Percentiles rank a stretch among this genome's conserved stretches.
These are phyloP conservation scores for Tanytarsus gracilentus DNA, from an alignment of 2,888 invertebrate species.

Conservation along the genomic window DNA sequence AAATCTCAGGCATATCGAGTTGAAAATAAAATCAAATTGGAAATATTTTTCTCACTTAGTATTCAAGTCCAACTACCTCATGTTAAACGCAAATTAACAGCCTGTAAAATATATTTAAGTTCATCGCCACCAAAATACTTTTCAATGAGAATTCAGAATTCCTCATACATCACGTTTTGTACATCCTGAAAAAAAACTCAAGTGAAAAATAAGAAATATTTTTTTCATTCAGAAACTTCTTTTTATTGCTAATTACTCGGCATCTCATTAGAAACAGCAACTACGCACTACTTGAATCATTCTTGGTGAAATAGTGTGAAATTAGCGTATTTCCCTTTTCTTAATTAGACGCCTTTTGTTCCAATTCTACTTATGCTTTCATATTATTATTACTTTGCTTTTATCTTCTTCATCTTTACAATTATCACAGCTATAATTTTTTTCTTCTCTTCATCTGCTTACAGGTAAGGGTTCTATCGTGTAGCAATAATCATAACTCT, in stretches of 20 bases:
- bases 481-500: constrained; percentile 1
- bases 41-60: too few species aligned
- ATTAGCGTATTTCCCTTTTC: constrained; percentile 7
- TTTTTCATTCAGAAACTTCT: constrained; percentile 13
- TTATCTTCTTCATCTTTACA: constrained; percentile 18
- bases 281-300: not conserved
- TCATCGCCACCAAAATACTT: too few species aligned
- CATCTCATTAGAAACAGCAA: constrained; percentile 6
- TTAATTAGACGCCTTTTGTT: constrained; percentile 5
- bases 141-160: too few species aligned
- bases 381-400: constrained; percentile 7
- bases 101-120: too few species aligned
- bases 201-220: not conserved
- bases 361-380: constrained; percentile 15
- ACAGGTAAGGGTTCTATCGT: constrained; percentile 8
- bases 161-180: too few species aligned
- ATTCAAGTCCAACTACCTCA: too few species aligned
- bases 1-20: too few species aligned
- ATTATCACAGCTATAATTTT: constrained; percentile 28
- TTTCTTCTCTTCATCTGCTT: constrained; percentile 18
- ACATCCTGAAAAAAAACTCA: not conserved
- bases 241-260: constrained; percentile 6
- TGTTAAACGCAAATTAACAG: too few species aligned
- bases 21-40: too few species aligned
- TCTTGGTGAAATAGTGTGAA: constrained; percentile 1